Conservation (phyloP, 2,113 vertebrate species). For the Sinocyclocheilus rhinocerous region DNA sequence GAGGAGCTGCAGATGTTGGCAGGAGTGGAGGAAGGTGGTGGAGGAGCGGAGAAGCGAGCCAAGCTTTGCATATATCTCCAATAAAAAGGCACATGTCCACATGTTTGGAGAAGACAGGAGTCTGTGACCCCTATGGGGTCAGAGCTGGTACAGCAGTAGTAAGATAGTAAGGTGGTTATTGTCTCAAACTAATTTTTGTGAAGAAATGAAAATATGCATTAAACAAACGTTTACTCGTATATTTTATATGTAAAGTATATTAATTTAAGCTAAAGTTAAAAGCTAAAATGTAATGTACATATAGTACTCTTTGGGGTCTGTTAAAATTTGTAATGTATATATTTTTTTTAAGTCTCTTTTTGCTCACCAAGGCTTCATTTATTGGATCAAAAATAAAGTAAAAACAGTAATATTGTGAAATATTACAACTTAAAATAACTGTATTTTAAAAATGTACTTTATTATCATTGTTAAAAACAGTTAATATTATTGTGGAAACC, state of each 20-base stretch:
- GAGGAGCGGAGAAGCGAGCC: not conserved
- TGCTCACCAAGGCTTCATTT: not conserved
- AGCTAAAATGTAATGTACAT: not conserved
- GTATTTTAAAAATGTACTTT: too few relatives aligned
- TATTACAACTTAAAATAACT: too few relatives aligned
- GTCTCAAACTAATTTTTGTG: not conserved
- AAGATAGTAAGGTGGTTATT: not conserved
- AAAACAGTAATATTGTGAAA: too few relatives aligned
- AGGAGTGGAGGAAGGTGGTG: not conserved
- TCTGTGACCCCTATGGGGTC: not conserved
- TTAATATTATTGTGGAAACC: too few relatives aligned
- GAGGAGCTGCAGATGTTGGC: conserved; percentile 44
- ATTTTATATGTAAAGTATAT: not conserved
- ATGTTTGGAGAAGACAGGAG: conserved; percentile 5
- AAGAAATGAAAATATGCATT: not conserved
- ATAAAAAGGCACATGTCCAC: conserved; percentile 2
- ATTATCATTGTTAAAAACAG: too few relatives aligned
- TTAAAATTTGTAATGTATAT: not conserved
- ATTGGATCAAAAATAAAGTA: not conserved
- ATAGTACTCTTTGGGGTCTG: not conserved
- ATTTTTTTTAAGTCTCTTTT: not conserved
- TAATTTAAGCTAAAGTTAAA: not conserved
- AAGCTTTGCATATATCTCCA: not conserved
- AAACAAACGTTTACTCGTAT: not conserved
- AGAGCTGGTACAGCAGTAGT: not conserved